phyloP scores from a whole-genome alignment of 1,140 invertebrate species.

The Metaphire vulgaris region DNA sequence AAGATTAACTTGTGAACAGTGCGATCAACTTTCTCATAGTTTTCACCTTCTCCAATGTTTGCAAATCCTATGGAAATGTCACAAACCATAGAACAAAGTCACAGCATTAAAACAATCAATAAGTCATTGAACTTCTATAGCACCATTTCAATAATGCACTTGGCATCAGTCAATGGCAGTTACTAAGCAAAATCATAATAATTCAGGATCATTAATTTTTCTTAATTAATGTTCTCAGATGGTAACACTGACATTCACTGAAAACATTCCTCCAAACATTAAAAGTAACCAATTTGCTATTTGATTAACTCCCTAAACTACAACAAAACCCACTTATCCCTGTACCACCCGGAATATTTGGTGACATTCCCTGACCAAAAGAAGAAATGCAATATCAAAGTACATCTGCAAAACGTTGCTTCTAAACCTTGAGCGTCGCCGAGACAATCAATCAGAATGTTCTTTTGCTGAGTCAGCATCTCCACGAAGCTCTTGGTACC shows the following conservation, averaged over 20 bases:
- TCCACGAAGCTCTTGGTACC: conserved; percentile 64
- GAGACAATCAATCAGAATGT: conserved; percentile 66
- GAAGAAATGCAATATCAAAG: too few relatives aligned
- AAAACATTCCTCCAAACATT: not conserved
- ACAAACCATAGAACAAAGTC: not conserved
- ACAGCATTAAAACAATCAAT: too few relatives aligned
- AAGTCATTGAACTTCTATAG: too few relatives aligned
- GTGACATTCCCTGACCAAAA: too few relatives aligned
- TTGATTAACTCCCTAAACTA: too few relatives aligned
- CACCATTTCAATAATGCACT: too few relatives aligned
- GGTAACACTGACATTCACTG: not conserved
- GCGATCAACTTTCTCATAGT: conserved; percentile 55
- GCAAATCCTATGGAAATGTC: conserved; percentile 40
- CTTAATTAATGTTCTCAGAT: not conserved
- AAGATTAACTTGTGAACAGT: conserved; percentile 71
- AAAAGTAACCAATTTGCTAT: too few relatives aligned
- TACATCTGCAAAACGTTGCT: too few relatives aligned
- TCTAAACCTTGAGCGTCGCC: conserved; percentile 58
- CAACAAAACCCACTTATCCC: too few relatives aligned
- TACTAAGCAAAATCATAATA: conserved; percentile 12
- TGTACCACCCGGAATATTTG: too few relatives aligned
- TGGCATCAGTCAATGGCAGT: too few relatives aligned
- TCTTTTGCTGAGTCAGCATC: conserved; percentile 66
- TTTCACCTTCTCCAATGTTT: conserved; percentile 39
- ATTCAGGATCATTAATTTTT: conserved; percentile 15